Evolutionary conservation across 2,888 invertebrate species (phyloP).

Genomic region (Chrysolina americana): DNA sequence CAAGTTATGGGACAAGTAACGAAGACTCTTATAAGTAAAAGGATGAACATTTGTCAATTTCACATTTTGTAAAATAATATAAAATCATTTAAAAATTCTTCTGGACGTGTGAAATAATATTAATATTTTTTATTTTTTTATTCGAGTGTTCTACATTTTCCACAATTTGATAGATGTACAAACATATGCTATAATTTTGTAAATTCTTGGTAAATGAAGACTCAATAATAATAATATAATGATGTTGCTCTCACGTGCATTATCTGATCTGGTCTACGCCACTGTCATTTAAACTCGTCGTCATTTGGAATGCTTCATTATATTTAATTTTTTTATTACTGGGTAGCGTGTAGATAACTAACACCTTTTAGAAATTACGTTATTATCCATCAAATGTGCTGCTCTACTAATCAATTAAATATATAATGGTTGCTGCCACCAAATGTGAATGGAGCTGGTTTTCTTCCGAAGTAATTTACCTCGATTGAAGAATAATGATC

Average conservation of each 20-base stretch:
- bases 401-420: conserved; percentile 29
- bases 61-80: too few relatives aligned
- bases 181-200: too few relatives aligned
- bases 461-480: background rate
- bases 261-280: background rate
- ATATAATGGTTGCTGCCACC: background rate
- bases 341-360: background rate
- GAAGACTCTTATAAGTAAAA: too few relatives aligned
- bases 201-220: too few relatives aligned
- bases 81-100: too few relatives aligned
- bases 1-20: too few relatives aligned
- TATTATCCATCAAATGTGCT: conserved; percentile 20
- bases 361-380: conserved; percentile 2
- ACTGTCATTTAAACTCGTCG: background rate
- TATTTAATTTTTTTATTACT: background rate
- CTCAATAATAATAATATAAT: too few relatives aligned
- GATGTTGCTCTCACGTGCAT: background rate
- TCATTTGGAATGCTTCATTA: background rate
- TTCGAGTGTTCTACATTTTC: too few relatives aligned
- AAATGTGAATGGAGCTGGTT: background rate
- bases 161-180: too few relatives aligned
- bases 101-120: too few relatives aligned
- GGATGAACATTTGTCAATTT: too few relatives aligned
- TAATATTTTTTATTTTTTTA: too few relatives aligned
- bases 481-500: background rate